These are phyloP conservation scores for Ptychadena robeensis DNA, from an alignment of 2,797 vertebrate species.

Conservation along the genomic window DNA sequence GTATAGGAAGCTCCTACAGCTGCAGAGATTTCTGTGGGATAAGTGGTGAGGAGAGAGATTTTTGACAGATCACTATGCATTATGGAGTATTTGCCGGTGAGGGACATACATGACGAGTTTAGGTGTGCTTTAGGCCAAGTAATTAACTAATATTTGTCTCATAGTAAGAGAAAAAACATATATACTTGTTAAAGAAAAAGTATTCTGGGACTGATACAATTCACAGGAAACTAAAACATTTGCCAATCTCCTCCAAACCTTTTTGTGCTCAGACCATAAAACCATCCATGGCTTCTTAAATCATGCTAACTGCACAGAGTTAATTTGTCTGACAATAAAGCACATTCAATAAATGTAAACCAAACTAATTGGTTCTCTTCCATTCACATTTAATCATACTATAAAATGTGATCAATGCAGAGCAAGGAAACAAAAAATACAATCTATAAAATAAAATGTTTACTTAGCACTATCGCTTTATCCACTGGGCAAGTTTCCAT, in stretches of 20 bases:
- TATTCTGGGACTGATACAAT: background rate
- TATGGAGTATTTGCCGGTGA: too few relatives aligned
- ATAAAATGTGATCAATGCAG: constrained; percentile 78
- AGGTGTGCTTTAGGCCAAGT: too few relatives aligned
- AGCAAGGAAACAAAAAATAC: constrained; percentile 76
- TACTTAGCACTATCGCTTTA: constrained; percentile 29
- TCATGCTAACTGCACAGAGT: constrained; percentile 74
- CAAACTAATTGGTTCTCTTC: constrained; percentile 80
- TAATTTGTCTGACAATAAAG: constrained; percentile 79
- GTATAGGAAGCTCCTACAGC: too few relatives aligned
- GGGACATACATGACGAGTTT: too few relatives aligned
- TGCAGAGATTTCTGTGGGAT: too few relatives aligned
- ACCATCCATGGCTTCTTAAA: constrained; percentile 70
- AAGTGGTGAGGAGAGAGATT: too few relatives aligned
- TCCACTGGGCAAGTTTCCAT: constrained; percentile 30
- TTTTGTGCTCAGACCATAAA: constrained; percentile 63
- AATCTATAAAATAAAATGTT: constrained; percentile 70
- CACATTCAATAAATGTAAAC: constrained; percentile 79
- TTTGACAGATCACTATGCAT: too few relatives aligned
- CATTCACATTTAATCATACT: constrained; percentile 80
- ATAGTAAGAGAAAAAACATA: background rate
- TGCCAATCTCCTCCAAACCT: constrained; percentile 51
- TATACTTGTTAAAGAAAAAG: background rate
- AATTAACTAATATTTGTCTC: background rate
- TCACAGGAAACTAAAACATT: constrained; percentile 58